Evolutionary conservation across 2,113 vertebrate species (phyloP), one percentile per base, ranked within the genome.

Genomic region (Plotosus lineatus): DNA sequence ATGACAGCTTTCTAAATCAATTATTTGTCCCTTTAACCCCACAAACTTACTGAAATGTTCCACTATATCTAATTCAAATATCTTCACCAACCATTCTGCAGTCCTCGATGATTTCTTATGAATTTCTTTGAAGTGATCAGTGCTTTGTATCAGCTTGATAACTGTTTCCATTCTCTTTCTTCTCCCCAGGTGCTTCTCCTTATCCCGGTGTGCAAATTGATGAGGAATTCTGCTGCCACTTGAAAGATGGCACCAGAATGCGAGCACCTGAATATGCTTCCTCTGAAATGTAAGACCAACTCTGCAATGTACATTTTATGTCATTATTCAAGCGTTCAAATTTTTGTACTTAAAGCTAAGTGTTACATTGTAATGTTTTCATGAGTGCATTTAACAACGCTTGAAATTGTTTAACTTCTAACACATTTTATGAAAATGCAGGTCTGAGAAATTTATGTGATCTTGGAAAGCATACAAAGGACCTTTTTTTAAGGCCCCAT

Each of bases 161-260:
- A 85, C 40, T 48, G 51, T 75, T 38, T 26, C 60, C 28, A n/a
- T 73, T 68, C 38, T 78, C 36, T 74, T 56, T 81, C 51, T 73
- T 50, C 76, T 72, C 77, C 51, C 5, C 88, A 98, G 97, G 97
- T 82, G 96, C 96, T 60, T 97, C 97, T 6, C 97, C 96, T 0
- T 98, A 98, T 88, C 97, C 97, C 0, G 97, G 97, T 0, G 91
- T 98, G 65, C 96, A 98, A 85, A 96, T 98, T 19, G 96, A 98
- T 28, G 97, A 98, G 89, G 95, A 98, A 82, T 98, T 98, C 80
- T 98, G 96, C 89, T 95, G 94, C 79, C 88, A 93, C 33, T 93
- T 98, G 79, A 98, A 98, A 85, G 96, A 97, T 15, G 97, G 97
- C 48, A 97, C 95, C 3, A 90, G 96, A 68, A 98, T 98, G 97